A percentile compares a stretch with the other conserved stretches of the same genome.
These are phyloP conservation scores for Oryctolagus cuniculus DNA, from an alignment of 2,113 vertebrate species.

Conservation along the genomic window DNA sequence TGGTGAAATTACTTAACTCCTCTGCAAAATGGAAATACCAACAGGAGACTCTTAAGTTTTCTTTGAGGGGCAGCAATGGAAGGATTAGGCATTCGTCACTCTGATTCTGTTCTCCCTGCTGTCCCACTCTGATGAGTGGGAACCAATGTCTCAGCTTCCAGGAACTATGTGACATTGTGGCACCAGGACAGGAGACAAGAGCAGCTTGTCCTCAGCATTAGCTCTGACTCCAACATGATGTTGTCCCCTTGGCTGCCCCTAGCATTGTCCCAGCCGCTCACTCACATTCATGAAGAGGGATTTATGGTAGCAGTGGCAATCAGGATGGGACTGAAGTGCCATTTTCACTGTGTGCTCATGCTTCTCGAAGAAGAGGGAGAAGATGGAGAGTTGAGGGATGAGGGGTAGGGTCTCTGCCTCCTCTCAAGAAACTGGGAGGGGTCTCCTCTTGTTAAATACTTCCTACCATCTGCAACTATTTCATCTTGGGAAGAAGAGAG, in stretches of 20 bases:
- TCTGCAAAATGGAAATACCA: background rate
- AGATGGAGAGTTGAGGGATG: background rate
- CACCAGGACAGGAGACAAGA: background rate
- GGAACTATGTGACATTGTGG: fast-evolving
- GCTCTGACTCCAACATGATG: background rate
- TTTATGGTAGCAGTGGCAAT: too few relatives aligned
- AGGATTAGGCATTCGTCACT: background rate
- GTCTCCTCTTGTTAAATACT: background rate
- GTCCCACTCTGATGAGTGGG: background rate
- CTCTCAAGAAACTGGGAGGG: background rate
- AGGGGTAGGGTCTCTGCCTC: background rate
- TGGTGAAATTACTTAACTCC: background rate
- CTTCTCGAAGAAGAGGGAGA: background rate
- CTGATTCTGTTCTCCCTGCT: background rate
- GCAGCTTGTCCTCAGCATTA: too few relatives aligned
- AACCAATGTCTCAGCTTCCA: background rate
- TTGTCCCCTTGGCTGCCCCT: background rate
- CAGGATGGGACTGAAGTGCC: background rate
- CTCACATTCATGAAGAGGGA: background rate
- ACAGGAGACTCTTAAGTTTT: background rate
- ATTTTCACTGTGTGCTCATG: background rate
- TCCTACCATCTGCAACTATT: background rate
- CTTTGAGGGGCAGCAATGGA: background rate
- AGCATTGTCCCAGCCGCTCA: background rate
- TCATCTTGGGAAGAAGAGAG: background rate